phyloP scores from a whole-genome alignment of 2,113 vertebrate genomes.

The Pandion haliaetus region DNA sequence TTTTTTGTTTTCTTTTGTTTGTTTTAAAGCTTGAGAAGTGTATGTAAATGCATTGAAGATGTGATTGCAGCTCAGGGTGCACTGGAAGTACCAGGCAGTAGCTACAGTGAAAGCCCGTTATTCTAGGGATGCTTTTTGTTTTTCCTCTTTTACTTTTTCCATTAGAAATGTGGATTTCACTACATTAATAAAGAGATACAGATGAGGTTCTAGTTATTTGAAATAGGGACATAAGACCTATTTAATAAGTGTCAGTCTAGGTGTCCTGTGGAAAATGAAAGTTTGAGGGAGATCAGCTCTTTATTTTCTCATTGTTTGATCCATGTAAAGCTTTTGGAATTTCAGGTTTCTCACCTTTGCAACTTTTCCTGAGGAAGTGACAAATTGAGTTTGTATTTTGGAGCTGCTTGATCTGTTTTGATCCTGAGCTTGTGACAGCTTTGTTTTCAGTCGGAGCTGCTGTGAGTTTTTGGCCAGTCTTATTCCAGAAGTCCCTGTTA shows the following conservation, averaged over 20 bases:
- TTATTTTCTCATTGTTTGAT: not conserved
- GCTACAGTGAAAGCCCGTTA: not conserved
- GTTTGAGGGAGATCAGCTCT: not conserved
- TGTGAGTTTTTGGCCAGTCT: not conserved
- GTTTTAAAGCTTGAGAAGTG: conserved; percentile 10
- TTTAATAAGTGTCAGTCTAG: not conserved
- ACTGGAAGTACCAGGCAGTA: not conserved
- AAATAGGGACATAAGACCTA: not conserved
- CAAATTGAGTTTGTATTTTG: not conserved
- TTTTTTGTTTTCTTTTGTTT: not conserved
- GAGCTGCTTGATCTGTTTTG: not conserved
- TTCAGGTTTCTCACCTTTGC: not conserved
- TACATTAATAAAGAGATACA: not conserved
- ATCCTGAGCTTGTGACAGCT: not conserved
- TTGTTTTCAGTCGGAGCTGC: not conserved
- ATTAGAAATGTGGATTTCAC: not conserved
- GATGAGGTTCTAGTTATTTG: not conserved
- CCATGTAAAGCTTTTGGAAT: not conserved
- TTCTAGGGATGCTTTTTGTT: not conserved
- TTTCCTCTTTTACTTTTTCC: not conserved
- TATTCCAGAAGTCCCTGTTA: not conserved
- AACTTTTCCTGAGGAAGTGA: not conserved
- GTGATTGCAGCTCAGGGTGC: not conserved
- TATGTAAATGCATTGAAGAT: not conserved
- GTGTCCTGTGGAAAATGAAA: not conserved